phyloP scores from a whole-genome alignment of 2,797 vertebrate species.

The Melanotaenia pygmaea region DNA sequence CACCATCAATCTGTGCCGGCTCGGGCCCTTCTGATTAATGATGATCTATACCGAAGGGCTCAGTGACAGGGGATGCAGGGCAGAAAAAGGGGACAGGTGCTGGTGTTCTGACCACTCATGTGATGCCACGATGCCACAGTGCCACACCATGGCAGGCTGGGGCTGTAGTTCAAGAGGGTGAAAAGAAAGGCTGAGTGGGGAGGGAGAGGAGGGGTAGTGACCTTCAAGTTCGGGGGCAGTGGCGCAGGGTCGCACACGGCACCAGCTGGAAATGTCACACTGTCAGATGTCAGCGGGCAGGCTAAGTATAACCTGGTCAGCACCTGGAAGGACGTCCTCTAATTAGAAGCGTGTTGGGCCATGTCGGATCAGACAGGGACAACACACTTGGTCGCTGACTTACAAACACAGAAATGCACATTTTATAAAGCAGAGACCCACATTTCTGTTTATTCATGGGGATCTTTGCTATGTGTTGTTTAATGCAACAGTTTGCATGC shows the following conservation, averaged over 20 bases:
- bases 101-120: conserved; percentile 65
- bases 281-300: conserved; percentile 82
- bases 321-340: conserved; percentile 88
- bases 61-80: conserved; percentile 61
- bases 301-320: conserved; percentile 85
- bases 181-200: conserved; percentile 33
- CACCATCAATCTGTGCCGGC: conserved; percentile 82
- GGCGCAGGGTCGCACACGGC: conserved; percentile 70
- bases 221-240: conserved; percentile 81
- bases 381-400: conserved; percentile 69
- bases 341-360: conserved; percentile 86
- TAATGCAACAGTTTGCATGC: conserved; percentile 6
- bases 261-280: conserved; percentile 87
- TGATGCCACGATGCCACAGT: conserved; percentile 59
- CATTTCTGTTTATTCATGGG: conserved; percentile 10
- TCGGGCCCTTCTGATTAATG: conserved; percentile 81
- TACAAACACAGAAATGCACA: conserved; percentile 70
- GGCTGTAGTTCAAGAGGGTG: conserved; percentile 61
- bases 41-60: conserved; percentile 70
- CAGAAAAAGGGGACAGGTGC: conserved; percentile 71
- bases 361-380: conserved; percentile 85
- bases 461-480: conserved; percentile 14
- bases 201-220: conserved; percentile 41
- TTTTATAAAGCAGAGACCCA: conserved; percentile 39
- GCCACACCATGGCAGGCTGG: conserved; percentile 57